These are phyloP conservation scores for Urocyon cinereoargenteus DNA, from an alignment of 2,797 vertebrate genomes.

Conservation along the genomic window DNA sequence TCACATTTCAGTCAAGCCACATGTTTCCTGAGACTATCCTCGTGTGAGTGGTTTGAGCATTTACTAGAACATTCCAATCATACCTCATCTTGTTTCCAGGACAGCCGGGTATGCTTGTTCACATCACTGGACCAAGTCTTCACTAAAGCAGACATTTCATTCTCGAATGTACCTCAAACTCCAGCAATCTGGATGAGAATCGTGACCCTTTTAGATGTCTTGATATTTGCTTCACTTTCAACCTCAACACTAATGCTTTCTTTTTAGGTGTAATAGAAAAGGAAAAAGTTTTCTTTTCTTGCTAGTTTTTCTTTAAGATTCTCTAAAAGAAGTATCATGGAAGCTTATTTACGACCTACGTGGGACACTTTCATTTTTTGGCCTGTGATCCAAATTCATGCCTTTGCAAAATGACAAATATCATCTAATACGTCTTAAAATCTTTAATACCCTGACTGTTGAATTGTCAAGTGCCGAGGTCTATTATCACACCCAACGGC, in stretches of 20 bases:
- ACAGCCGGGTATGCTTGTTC: background rate
- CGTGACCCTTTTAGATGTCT: background rate
- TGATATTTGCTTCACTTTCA: slow-evolving; percentile 30
- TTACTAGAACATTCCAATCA: slow-evolving; percentile 37
- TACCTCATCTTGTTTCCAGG: background rate
- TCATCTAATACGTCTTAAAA: background rate
- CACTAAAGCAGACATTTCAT: background rate
- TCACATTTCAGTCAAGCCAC: slow-evolving; percentile 38
- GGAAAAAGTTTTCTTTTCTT: background rate
- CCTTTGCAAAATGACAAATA: background rate
- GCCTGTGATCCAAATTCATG: background rate
- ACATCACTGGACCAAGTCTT: background rate
- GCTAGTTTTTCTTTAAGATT: background rate
- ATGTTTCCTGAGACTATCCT: slow-evolving; percentile 42
- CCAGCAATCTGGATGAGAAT: background rate
- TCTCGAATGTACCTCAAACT: background rate
- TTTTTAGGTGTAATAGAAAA: background rate
- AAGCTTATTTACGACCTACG: background rate
- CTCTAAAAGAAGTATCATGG: background rate
- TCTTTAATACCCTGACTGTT: background rate
- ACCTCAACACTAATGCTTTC: background rate
- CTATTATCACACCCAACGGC: background rate
- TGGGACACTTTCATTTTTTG: background rate
- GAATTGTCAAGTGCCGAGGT: background rate
- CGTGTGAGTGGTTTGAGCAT: background rate